Percentiles rank a stretch among this genome's conserved stretches.
These are phyloP conservation scores for Chrysoperla carnea DNA, from an alignment of 1,140 invertebrate species.

Conservation along the genomic window DNA sequence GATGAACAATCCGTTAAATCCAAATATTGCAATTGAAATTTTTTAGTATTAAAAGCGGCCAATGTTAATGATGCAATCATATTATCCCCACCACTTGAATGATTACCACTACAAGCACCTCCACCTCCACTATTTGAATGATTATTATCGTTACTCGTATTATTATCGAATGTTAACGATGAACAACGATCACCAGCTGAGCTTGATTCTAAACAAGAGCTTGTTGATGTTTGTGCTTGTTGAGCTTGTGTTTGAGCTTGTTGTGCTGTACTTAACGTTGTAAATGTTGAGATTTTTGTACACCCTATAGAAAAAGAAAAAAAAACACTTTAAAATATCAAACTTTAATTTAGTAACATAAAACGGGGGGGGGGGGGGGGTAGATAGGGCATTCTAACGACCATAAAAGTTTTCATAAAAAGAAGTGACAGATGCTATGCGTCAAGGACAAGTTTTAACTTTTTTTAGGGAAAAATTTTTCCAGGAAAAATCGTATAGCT, in stretches of 20 bases:
- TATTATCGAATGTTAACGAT: slow-evolving; percentile 19
- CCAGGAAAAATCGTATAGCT: too few species aligned
- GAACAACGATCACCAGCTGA: too few species aligned
- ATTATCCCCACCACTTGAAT: slow-evolving; percentile 15
- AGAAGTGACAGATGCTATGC: background rate
- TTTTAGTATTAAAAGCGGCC: background rate
- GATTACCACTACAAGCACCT: too few species aligned
- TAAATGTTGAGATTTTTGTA: background rate
- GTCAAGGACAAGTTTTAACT: background rate
- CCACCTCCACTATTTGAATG: slow-evolving; percentile 14
- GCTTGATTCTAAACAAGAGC: too few species aligned
- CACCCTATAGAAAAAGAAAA: background rate
- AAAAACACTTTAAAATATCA: too few species aligned
- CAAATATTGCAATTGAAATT: slow-evolving; percentile 45
- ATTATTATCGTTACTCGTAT: slow-evolving; percentile 17
- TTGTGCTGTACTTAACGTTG: background rate
- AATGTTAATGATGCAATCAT: slow-evolving; percentile 17
- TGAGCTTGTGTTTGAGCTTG: too few species aligned
- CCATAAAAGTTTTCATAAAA: background rate
- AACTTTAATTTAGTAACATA: too few species aligned
- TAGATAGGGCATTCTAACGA: background rate
- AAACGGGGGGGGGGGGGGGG: too few species aligned
- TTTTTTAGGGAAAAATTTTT: background rate
- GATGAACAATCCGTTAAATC: slow-evolving; percentile 74
- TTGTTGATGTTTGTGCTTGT: too few species aligned